phyloP scores from a whole-genome alignment of 2,888 invertebrate genomes.

The Phytoseiulus persimilis region DNA sequence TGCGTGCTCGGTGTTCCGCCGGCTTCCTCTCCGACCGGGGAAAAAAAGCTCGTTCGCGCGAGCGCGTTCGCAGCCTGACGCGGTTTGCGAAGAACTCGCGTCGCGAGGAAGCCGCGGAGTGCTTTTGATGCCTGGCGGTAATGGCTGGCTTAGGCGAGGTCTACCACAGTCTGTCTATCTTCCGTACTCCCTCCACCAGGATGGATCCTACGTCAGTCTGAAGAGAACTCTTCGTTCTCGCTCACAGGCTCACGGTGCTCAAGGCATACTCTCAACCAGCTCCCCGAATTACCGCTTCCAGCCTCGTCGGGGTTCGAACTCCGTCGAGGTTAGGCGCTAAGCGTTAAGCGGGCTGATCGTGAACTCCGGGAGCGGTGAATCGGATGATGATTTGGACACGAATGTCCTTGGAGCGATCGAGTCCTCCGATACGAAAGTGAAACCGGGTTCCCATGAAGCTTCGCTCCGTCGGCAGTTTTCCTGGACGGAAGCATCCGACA shows the following conservation, averaged over 20 bases:
- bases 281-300: neutral
- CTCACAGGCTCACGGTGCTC: neutral
- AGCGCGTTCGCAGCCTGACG: neutral
- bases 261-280: neutral
- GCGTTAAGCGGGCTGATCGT: too few relatives aligned
- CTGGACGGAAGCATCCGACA: too few relatives aligned
- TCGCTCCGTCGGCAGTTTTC: too few relatives aligned
- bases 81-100: neutral
- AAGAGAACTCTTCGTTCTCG: neutral
- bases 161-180: neutral
- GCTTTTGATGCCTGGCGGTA: constrained; percentile 5
- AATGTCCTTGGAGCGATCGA: too few relatives aligned
- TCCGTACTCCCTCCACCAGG: neutral
- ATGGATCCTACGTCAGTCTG: neutral
- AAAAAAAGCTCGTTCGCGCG: neutral
- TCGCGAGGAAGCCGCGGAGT: neutral
- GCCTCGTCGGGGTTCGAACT: neutral
- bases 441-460: too few relatives aligned
- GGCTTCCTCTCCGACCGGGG: neutral
- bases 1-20: neutral
- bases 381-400: too few relatives aligned
- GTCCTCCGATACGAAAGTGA: too few relatives aligned
- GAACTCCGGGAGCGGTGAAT: too few relatives aligned
- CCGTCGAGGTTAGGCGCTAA: too few relatives aligned
- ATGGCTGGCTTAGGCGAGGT: neutral